Conservation (phyloP, 2,797 vertebrate species). For the Oophaga sylvatica region DNA sequence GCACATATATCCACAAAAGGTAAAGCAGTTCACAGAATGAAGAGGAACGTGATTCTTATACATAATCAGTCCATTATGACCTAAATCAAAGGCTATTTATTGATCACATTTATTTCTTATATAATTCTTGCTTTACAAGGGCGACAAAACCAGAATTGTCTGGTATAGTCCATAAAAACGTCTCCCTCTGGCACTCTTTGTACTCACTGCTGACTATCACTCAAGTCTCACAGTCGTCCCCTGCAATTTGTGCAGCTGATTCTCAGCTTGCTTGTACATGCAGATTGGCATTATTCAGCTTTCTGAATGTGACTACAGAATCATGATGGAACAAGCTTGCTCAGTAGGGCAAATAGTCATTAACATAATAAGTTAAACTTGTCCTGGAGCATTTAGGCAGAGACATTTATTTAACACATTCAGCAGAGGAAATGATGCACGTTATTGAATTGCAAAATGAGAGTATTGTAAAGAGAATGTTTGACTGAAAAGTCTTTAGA, state of each 20-base stretch:
- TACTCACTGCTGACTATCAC: conserved; percentile 39
- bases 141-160: conserved; percentile 34
- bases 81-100: conserved; percentile 1
- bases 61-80: not conserved
- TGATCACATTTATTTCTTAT: conserved; percentile 3
- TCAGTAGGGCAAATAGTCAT: conserved; percentile 55
- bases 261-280: conserved; percentile 48
- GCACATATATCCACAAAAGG: not conserved
- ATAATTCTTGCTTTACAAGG: conserved; percentile 25
- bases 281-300: conserved; percentile 49
- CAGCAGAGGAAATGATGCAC: conserved; percentile 37
- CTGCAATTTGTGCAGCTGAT: conserved; percentile 29
- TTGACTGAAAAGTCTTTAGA: conserved; percentile 22
- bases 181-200: conserved; percentile 47
- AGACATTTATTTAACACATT: conserved; percentile 52
- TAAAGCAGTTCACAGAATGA: not conserved
- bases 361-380: conserved; percentile 58
- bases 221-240: conserved; percentile 27
- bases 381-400: conserved; percentile 38
- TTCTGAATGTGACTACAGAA: conserved; percentile 45
- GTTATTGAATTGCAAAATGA: conserved; percentile 46
- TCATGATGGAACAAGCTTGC: conserved; percentile 52
- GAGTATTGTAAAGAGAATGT: conserved; percentile 38
- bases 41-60: not conserved
- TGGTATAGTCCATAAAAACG: conserved; percentile 24